Evolutionary conservation across 1,140 invertebrate species (phyloP), one percentile per base, ranked within the genome.

Genomic region (Dryas iulia): DNA sequence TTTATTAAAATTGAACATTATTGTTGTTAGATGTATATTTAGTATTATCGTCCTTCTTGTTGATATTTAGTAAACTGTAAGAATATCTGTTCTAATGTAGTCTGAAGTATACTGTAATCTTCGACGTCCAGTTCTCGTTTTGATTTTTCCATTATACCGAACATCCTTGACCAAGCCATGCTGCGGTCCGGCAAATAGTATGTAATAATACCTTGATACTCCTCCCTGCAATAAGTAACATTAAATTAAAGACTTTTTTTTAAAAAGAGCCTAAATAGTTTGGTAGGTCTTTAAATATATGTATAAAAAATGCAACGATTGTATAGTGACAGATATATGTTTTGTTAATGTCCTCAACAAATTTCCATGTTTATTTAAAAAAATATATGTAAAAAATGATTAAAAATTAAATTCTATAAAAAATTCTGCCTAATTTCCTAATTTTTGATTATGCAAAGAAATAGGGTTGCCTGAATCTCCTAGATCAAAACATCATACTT

Each of bases 51-150:
- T 21, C 39, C 39, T 47, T 64, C 61, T n/a, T 30, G 56, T 65
- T 72, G 59, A 59, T 90, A 87, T 66, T 89, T 93, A 10, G 93
- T 93, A 72, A 94, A 93, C 61, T 93, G 92, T 54, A 94, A 78
- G 78, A 94, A 94, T 74, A 97, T 96, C 88, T 97, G 96, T 86
- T 97, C 96, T 24, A 97, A 90, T 28, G 95, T 96, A 0, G 96
- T 97, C 88, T 98, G 96, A 67, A 95, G 95, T 53, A 98, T 94
- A 30, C 95, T 96, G 86, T 97, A 97, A 82, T 97, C 96, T 82
- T 97, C 96, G n/a, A 97, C 94, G 59, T 93, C 87, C 7, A 95
- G 91, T 1, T 84, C 76, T 54, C 86, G 72, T 53, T 94, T 94
- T 12, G 93, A 94, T 25, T 92, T 91, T 80, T 97, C 96, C 93